Evolutionary conservation across 1,140 invertebrate genomes (phyloP), one percentile per base, ranked within the genome.

Genomic region (Danaus melanippus): DNA sequence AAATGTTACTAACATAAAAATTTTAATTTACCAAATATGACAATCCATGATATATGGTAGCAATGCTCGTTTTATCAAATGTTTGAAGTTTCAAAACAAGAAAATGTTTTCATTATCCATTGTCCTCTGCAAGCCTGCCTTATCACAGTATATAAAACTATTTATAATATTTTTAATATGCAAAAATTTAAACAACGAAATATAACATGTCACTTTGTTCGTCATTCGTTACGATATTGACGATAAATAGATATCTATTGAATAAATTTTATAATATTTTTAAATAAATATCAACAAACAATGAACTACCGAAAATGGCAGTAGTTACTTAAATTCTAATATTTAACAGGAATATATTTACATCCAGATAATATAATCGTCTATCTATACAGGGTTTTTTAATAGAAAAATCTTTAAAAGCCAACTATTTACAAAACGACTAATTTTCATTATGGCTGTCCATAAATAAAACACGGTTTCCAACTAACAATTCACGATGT

Each of bases 381-480:
- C 57, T 65, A 68, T 61, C 64, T 69, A 66, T 69, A 66, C 64
- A 69, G 50, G 55, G 49, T 50, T 65, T 56, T 53, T 53, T 46
- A 55, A 50, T 61, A 62, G 56, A 65, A 62, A 65, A 63, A 52
- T 17, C 49, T 59, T 62, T 66, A 64, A 58, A 71, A 74, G 67
- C 66, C 56, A 61, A 61, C 51, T 78, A 76, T 80, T 55, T 76
- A 78, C 77, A 80, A 75, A 67, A 75, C 65, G 64, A 71, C 64
- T 64, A 61, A 50, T 53, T 58, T 64, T 62, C 56, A 65, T 60
- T 69, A 67, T 66, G 54, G 58, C 55, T 65, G 58, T 61, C 50
- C 10, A 46, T 52, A 21, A 63, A 15, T 58, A 49, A 59, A 59
- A 56, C 51, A 58, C 65, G 66, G 60, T 69, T 76, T 69, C 59